Evolutionary conservation across 30 jellyfish, hydroid and myxozoan genomes (phyloP).

Genomic region (Hydractinia symbiolongicarpus): DNA sequence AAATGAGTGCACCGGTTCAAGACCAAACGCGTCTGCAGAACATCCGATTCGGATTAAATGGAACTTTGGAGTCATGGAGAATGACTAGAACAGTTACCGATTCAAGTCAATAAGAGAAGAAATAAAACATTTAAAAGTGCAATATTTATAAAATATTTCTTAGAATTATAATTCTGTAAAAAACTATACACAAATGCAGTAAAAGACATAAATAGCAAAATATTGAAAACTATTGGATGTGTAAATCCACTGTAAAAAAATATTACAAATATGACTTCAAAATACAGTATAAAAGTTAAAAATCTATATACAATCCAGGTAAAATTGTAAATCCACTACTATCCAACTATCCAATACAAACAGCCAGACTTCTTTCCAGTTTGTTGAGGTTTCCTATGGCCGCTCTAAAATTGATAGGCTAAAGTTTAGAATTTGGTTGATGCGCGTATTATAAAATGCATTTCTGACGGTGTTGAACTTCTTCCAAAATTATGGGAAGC

Average conservation of each 20-base stretch:
- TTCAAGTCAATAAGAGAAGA: no score
- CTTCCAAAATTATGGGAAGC: no score
- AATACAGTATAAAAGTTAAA: neutral
- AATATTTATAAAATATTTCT: neutral
- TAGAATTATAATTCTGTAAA: neutral
- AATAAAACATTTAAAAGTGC: neutral
- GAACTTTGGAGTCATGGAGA: no score
- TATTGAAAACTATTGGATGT: neutral
- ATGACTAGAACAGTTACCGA: no score
- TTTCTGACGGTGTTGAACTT: no score
- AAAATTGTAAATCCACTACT: neutral
- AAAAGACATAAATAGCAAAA: neutral
- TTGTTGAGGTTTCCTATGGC: neutral
- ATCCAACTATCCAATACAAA: neutral
- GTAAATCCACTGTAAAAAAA: neutral
- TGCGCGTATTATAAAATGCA: no score
- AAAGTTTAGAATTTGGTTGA: no score
- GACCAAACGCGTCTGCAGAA: no score
- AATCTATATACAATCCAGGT: neutral
- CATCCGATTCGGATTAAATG: no score
- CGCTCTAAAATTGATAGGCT: neutral
- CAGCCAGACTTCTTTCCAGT: neutral
- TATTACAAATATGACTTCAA: neutral
- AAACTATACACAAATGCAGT: no score
- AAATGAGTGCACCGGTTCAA: neutral